Evolutionary conservation across 2,797 vertebrate genomes (phyloP), one percentile per base, ranked within the genome.

Genomic region (Hyperoplus lanceolatus): DNA sequence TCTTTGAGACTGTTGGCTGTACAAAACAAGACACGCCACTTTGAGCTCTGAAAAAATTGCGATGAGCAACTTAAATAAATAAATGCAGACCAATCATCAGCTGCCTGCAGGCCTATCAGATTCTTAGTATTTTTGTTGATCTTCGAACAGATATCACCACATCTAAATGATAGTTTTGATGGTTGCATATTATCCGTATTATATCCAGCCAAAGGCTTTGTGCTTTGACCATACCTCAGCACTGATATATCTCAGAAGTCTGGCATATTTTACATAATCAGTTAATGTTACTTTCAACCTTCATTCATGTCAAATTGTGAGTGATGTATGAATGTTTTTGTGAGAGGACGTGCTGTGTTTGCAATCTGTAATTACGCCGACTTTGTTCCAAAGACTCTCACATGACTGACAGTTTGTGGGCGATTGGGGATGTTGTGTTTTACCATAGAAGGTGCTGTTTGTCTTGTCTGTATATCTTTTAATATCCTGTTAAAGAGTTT

Each of bases 331-430:
- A 58, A 73, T 9, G 16, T 70, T 76, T 55, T 61, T 76, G 71
- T 75, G 29, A 29, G 29, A 29, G 29, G 29, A 29, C 29, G 29
- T 48, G 69, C 49, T 50, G 18, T 41, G 55, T 36, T 54, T 53
- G 46, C 11, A 29, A 16, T 77, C 84, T 90, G 80, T 89, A 86
- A 91, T 91, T 87, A 87, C 8, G 48, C 76, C 12, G 57, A 70
- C 46, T 75, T 29, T 8, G 57, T 80, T 87, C 77, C 80, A 79
- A 66, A 84, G 82, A 79, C 3, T 62, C 58, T 82, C 72, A 58
- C 48, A 74, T 82, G 71, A 80, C 75, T 75, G 69, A 74, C 73
- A 46, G 77, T 73, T 71, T 75, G 76, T 54, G 81, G 89, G 39
- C 41, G 16, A 41, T 3, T 29, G 29, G 75, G 48, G 82, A 73